Evolutionary conservation across 1,140 invertebrate species (phyloP).

Genomic region (Galleria mellonella): DNA sequence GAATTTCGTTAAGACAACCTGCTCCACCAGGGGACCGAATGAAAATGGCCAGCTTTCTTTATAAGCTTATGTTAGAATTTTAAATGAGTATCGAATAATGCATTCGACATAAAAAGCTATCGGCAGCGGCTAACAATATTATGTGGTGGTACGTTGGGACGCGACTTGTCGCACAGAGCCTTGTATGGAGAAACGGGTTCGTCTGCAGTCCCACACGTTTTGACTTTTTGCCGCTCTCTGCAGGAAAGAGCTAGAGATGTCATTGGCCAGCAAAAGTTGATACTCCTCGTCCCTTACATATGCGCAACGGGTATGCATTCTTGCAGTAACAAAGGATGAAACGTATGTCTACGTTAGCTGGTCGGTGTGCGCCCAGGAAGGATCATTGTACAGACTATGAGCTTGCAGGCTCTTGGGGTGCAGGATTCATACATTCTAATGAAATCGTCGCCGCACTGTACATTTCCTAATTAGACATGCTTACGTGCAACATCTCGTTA

Average conservation of each 20-base stretch:
- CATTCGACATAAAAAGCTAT: conserved; percentile 72
- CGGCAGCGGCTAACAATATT: conserved; percentile 66
- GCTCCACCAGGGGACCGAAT: conserved; percentile 55
- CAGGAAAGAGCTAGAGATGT: conserved; percentile 53
- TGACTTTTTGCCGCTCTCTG: conserved; percentile 60
- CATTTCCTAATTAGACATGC: conserved; percentile 48
- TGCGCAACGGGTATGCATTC: neutral
- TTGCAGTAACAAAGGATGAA: conserved; percentile 26
- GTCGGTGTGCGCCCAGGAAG: conserved; percentile 27
- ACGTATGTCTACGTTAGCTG: conserved; percentile 21
- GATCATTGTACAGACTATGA: conserved; percentile 57
- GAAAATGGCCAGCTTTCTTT: conserved; percentile 69
- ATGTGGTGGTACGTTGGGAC: conserved; percentile 67
- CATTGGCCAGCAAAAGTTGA: conserved; percentile 36
- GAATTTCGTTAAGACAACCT: conserved; percentile 36
- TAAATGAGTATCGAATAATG: conserved; percentile 74
- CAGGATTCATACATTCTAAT: conserved; percentile 63
- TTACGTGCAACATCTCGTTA: conserved; percentile 14
- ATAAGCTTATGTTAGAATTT: conserved; percentile 71
- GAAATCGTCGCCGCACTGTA: conserved; percentile 42
- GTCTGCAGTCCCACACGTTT: conserved; percentile 68
- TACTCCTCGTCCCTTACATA: conserved; percentile 17
- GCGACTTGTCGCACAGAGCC: conserved; percentile 53
- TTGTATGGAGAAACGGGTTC: conserved; percentile 70
- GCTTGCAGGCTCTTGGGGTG: conserved; percentile 47